Base-by-base conservation (phyloP, 1,140 invertebrate species). In the Trichogramma pretiosum region DNA sequence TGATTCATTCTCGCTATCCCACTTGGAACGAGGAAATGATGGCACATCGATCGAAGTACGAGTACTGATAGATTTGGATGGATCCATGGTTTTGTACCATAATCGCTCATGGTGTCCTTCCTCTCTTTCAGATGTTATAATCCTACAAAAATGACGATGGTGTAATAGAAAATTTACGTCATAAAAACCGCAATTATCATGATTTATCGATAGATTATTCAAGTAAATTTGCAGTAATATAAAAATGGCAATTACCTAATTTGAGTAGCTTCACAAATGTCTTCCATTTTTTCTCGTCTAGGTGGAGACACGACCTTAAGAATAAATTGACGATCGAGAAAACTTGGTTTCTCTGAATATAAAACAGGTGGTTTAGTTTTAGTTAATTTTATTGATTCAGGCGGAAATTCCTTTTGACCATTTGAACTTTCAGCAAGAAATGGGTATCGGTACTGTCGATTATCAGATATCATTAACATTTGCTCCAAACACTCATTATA, bases 11-110 rank as follows among this genome's bases (percentile, higher is more conserved):
- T 69, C 69, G 18, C 67, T 70, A n/a, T 72, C 70, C 70, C 70
- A 72, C 28, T 64, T 71, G 17, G 68, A 71, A 36, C 60, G 67
- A 7, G 66, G 64, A 30, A 63, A 54, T 56, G n/a, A 61, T 35
- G 16, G 59, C 18, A 45, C 51, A 48, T 48, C 56, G 48, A 42
- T 38, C 2, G 32, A 56, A 38, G 13, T 38, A 11, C 45, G 46
- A 22, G 43, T 30, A 21, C 10, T 24, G 21, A 52, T 47, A 36
- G 49, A 23, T 41, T 60, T 62, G 2, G 55, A 46, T n/a, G 56
- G 46, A 48, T 59, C 57, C 14, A 52, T 18, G 3, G 56, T 28
- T 17, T 56, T 56, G 38, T 62, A 62, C 62, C 62, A 62, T 19
- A 53, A 44, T 43, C 55, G 56, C 26, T 54, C 42, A 34, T 59